Base-by-base conservation (phyloP, 2,888 invertebrate genomes). In the Ormyrus labotus region DNA sequence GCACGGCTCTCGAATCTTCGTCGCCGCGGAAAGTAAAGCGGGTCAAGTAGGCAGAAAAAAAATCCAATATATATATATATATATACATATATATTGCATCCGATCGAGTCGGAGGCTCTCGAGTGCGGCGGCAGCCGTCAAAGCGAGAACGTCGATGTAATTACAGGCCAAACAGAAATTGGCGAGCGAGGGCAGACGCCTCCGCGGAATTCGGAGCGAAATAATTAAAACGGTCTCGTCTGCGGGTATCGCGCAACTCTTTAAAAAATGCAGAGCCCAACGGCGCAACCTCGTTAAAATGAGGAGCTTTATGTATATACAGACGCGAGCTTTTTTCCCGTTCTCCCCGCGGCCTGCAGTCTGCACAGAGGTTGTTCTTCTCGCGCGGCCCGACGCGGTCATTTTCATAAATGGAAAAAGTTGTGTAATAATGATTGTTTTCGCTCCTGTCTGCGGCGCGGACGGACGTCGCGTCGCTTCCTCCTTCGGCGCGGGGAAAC, bases 321-420 rank as follows among this genome's bases (percentile, higher is more conserved):
- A 13, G 13, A 13, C 13, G 3, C 48, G 47, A 5, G 50, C 50
- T 13, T 45, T 6, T n/a, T 6, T 48, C 6, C n/a, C 48, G 10
- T 45, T 47, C 13, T 6, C 60, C 11, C 4, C 47, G n/a, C 63
- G 13, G 9, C 9, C 64, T 6, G 48, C 10, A 6, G 6, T 34
- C 34, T 0, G 50, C 48, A 0, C 47, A 5, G 50, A 5, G 50
- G 13, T 47, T 0, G 7, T 19, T 34, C 61, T 47, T 8, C 47
- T 50, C 13, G 5, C 57, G 13, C 50, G 2, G 34, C 34, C 47
- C 65, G n/a, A 2, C 60, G 48, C 60, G 48, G 53, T 67, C 51
- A 60, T 67, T 67, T 57, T 61, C 73, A 13, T 55, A 74, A 69
- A 79, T 79, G 68, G 73, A 79, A 74, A 79, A 74, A 79, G 74